Conservation (phyloP, 2,888 invertebrate genomes). For the Orchesellides sinensis region DNA sequence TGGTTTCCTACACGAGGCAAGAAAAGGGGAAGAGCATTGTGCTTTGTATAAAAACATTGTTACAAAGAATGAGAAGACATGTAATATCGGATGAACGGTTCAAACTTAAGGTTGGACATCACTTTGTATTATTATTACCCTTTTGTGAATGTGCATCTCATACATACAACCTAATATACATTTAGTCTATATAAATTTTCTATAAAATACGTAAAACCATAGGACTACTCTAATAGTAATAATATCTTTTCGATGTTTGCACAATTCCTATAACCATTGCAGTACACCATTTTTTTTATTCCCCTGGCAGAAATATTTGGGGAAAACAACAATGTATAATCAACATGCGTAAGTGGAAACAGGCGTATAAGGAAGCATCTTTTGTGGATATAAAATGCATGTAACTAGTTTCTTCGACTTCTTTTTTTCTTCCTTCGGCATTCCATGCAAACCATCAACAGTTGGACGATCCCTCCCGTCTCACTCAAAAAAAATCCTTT, state of each 20-base stretch:
- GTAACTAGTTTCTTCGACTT: conserved; percentile 55
- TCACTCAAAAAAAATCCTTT: conserved; percentile 48
- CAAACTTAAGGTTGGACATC: conserved; percentile 20
- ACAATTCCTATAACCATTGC: conserved; percentile 57
- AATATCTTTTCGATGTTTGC: conserved; percentile 43
- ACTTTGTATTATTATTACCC: neutral
- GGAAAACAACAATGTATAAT: conserved; percentile 61
- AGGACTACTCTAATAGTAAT: no score
- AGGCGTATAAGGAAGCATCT: conserved; percentile 65
- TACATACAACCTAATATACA: conserved; percentile 19
- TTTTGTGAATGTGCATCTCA: neutral
- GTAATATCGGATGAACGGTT: conserved; percentile 47
- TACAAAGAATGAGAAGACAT: conserved; percentile 31
- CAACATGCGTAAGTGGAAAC: conserved; percentile 61
- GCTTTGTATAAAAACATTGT: conserved; percentile 28
- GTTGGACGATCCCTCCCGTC: conserved; percentile 67
- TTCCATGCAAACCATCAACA: conserved; percentile 67
- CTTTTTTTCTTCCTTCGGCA: conserved; percentile 61
- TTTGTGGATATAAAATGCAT: conserved; percentile 54
- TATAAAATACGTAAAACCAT: no score
- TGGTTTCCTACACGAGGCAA: conserved; percentile 54
- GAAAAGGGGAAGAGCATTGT: conserved; percentile 3
- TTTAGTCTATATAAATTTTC: neutral
- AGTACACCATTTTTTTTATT: conserved; percentile 43
- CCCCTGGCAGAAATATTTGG: conserved; percentile 59